Conservation (phyloP, 2,888 invertebrate species). For the Sialis lutaria region DNA sequence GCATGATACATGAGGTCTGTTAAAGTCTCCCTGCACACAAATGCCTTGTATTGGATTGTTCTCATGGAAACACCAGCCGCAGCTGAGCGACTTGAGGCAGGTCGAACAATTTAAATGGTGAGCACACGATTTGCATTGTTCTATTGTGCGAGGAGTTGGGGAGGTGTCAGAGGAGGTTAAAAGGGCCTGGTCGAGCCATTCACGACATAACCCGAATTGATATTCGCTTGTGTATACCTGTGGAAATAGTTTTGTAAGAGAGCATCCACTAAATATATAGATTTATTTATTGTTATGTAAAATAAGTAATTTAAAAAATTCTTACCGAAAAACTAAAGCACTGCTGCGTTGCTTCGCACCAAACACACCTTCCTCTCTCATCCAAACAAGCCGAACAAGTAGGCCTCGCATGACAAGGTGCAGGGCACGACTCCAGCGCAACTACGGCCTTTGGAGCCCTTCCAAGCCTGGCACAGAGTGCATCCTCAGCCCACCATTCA, state of each 20-base stretch:
- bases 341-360: constrained; percentile 85
- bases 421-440: constrained; percentile 48
- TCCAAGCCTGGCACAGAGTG: constrained; percentile 67
- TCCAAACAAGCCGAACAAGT: constrained; percentile 72
- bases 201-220: constrained; percentile 81
- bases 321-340: constrained; percentile 80
- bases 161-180: constrained; percentile 19
- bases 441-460: constrained; percentile 43
- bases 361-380: constrained; percentile 77
- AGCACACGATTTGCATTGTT: constrained; percentile 67
- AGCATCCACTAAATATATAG: too few relatives aligned
- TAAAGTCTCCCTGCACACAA: constrained; percentile 76
- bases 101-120: constrained; percentile 57
- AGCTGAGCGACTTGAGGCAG: constrained; percentile 69
- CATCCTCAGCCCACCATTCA: constrained; percentile 87
- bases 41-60: constrained; percentile 77
- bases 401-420: constrained; percentile 59
- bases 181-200: constrained; percentile 75
- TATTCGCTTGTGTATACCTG: constrained; percentile 75
- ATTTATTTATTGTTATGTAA: too few relatives aligned
- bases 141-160: constrained; percentile 23
- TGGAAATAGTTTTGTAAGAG: too few relatives aligned
- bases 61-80: constrained; percentile 86
- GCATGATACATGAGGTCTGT: constrained; percentile 57
- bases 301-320: too few relatives aligned